A percentile compares a stretch with the other conserved stretches of the same genome.
Conservation (phyloP, 2,888 invertebrate genomes). For the Thymelicus acteon region DNA sequence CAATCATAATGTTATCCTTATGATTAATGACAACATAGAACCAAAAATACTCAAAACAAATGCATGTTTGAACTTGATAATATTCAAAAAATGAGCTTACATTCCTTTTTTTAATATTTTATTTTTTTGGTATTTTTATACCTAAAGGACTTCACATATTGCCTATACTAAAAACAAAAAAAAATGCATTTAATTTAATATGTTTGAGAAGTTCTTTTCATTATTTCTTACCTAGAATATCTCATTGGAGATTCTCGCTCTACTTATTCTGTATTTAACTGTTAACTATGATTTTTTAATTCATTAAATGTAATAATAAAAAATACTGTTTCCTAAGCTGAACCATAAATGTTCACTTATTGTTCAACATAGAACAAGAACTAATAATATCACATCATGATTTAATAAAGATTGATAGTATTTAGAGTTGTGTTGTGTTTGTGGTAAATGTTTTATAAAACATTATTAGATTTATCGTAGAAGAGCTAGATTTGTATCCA, state of each 20-base stretch:
- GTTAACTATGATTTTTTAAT: not conserved
- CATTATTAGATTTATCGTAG: slow-evolving; percentile 24
- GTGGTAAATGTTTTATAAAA: slow-evolving; percentile 32
- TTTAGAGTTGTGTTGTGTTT: slow-evolving; percentile 30
- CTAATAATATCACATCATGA: slow-evolving; percentile 14
- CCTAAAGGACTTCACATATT: slow-evolving; percentile 3
- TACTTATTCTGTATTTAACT: slow-evolving; percentile 1
- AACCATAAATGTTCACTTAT: too few species aligned
- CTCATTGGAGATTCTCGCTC: not conserved
- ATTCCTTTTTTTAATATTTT: slow-evolving; percentile 34
- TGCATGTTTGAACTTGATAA: slow-evolving; percentile 18
- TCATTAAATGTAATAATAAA: not conserved
- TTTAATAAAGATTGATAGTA: slow-evolving; percentile 19
- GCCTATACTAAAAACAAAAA: slow-evolving; percentile 4
- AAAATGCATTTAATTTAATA: slow-evolving; percentile 16
- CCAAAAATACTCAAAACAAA: slow-evolving; percentile 26
- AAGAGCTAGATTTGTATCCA: slow-evolving; percentile 27
- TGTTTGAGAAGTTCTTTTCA: not conserved
- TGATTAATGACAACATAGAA: slow-evolving; percentile 28
- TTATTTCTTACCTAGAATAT: not conserved
- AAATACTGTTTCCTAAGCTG: not conserved
- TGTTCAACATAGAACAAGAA: not conserved
- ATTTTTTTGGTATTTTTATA: slow-evolving; percentile 20
- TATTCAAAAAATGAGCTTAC: slow-evolving; percentile 35
- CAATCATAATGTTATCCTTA: slow-evolving; percentile 4